Base-by-base conservation (phyloP, 2,888 invertebrate genomes). In the Lasioglossum zephyrum region DNA sequence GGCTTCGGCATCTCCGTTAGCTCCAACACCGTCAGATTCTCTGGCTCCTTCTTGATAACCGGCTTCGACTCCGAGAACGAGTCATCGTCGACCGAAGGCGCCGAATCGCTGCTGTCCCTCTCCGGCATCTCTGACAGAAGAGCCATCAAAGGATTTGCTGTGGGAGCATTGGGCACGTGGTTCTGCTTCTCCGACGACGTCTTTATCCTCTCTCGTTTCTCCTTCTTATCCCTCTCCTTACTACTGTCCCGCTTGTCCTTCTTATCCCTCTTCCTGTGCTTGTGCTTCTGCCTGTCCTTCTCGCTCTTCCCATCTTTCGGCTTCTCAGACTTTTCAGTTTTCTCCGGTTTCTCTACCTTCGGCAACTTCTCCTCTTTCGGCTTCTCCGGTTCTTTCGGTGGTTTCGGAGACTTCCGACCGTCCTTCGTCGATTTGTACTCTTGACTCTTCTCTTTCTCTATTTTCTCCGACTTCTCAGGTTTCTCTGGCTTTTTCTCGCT, bases 171-270 rank as follows among this genome's bases (percentile, higher is more conserved):
- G 49, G 88, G 86, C 49, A 88, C 87, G 73, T 89, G 91, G 79
- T 89, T 93, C 77, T 92, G 92, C 77, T 95, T 95, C 13, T 93
- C 94, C 9, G 31, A 84, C n/a, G 91, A 85, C 18, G 92, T 92
- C 63, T 95, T 95, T 18, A 94, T 92, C 72, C 94, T 94, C 16
- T 95, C 95, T 31, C 94, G 94, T 73, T 94, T 94, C 26, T 93
- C 93, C 53, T 93, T 94, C 69, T 93, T 94, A 49, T 96, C 97
- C 90, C 96, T 96, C 73, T 97, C 97, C 91, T 96, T 96, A 73
- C 97, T 97, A 91, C 96, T 96, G 31, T 97, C 97, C 92, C 96
- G 96, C 79, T 96, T 96, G 92, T 96, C 97, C 92, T 97, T 97
- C 88, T 94, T 95, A 22, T 96, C 96, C 86, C 95, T 95, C 88